These are phyloP conservation scores for Catharus minimus DNA, from an alignment of 2,113 vertebrate genomes.

Conservation along the genomic window DNA sequence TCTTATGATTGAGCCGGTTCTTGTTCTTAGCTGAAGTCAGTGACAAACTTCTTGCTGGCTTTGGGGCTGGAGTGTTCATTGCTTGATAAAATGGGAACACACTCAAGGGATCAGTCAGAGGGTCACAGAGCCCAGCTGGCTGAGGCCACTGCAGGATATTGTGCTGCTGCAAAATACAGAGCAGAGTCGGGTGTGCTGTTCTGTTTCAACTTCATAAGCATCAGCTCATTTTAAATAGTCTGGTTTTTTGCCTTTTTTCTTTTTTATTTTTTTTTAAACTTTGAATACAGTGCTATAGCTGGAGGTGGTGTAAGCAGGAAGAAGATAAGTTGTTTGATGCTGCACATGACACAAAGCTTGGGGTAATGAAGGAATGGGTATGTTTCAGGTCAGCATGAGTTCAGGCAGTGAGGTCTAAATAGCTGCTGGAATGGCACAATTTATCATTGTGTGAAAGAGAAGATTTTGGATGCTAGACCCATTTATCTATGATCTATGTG, in stretches of 20 bases:
- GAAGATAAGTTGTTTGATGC: conserved; percentile 19
- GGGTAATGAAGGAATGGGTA: conserved; percentile 15
- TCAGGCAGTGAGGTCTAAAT: conserved; percentile 27
- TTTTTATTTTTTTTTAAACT: not conserved
- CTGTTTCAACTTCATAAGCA: conserved; percentile 11
- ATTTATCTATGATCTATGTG: conserved; percentile 2
- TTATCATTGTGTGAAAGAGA: conserved; percentile 16
- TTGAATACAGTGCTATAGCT: not conserved
- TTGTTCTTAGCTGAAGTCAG: conserved; percentile 17
- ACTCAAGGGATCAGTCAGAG: conserved; percentile 5
- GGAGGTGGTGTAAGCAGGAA: conserved; percentile 33
- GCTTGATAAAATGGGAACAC: conserved; percentile 11
- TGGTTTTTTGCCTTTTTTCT: not conserved
- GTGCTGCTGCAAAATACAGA: not conserved
- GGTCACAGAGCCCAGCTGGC: conserved; percentile 15
- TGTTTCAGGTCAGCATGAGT: not conserved
- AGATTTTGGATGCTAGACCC: not conserved
- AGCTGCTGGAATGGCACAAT: conserved; percentile 10
- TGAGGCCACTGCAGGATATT: not conserved
- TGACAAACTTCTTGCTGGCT: conserved; percentile 43
- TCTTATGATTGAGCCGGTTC: conserved; percentile 3
- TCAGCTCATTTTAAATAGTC: not conserved
- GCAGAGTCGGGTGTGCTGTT: not conserved
- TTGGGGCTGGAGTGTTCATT: not conserved
- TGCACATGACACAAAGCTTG: not conserved